A percentile compares a stretch with the other conserved stretches of the same genome.
phyloP scores from a whole-genome alignment of 1,140 invertebrate species.

The Philotrypesis tridentata region DNA sequence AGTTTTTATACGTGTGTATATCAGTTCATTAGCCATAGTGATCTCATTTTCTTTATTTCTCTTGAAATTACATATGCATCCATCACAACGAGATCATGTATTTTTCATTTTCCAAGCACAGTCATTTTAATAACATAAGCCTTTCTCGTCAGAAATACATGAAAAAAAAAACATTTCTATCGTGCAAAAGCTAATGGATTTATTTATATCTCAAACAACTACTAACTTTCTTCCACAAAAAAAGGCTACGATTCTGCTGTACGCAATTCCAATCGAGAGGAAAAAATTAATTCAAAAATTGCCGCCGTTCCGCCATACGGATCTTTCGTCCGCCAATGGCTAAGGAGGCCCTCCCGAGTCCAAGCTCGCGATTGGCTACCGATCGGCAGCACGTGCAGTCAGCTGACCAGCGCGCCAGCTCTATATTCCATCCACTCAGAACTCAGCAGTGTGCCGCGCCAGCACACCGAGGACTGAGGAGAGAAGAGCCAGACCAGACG shows the following conservation, averaged over 20 bases:
- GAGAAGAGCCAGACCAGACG: not conserved
- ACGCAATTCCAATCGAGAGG: too few species aligned
- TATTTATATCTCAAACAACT: too few species aligned
- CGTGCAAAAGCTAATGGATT: too few species aligned
- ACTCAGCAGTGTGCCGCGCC: not conserved
- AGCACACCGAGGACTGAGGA: not conserved
- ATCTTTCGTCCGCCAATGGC: not conserved
- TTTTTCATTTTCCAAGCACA: too few species aligned
- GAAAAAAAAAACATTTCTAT: too few species aligned
- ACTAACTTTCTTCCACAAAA: too few species aligned
- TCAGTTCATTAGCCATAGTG: not conserved
- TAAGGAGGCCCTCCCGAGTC: not conserved
- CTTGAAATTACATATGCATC: too few species aligned
- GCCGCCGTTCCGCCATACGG: not conserved
- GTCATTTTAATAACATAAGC: too few species aligned
- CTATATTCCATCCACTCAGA: not conserved
- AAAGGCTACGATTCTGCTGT: too few species aligned
- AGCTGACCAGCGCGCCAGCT: conserved; percentile 63
- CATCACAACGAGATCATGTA: too few species aligned
- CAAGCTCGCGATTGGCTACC: not conserved
- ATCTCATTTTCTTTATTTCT: not conserved
- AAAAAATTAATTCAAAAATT: not conserved
- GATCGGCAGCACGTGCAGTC: conserved; percentile 60
- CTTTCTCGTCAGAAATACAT: too few species aligned
- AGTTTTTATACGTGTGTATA: not conserved